Conservation (phyloP, 2,797 vertebrate species). For the Schizopygopsis malacanthus region DNA sequence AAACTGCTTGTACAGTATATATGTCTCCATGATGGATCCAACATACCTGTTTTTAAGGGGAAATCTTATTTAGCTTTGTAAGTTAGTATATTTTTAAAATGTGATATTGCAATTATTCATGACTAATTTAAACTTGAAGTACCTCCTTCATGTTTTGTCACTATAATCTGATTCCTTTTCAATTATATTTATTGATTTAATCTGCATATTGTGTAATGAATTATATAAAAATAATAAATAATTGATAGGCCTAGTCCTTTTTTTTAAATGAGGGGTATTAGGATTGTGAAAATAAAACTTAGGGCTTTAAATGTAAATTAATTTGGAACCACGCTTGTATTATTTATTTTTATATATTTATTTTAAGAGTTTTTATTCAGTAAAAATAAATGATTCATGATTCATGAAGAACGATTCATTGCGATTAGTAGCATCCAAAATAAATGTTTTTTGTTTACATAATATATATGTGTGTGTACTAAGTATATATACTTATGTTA, state of each 20-base stretch:
- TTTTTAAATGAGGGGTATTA: not conserved
- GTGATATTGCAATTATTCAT: not conserved
- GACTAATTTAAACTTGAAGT: not conserved
- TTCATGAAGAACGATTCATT: too few relatives aligned
- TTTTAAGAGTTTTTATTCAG: not conserved
- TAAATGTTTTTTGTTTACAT: too few relatives aligned
- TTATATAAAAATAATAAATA: not conserved
- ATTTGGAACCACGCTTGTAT: not conserved
- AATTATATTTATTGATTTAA: not conserved
- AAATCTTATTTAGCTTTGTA: not conserved
- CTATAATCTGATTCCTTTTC: not conserved
- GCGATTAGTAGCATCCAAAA: too few relatives aligned
- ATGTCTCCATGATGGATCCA: slow-evolving; percentile 90
- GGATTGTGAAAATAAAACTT: not conserved
- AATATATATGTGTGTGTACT: too few relatives aligned
- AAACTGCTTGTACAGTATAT: slow-evolving; percentile 87
- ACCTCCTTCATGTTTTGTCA: not conserved
- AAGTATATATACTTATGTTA: too few relatives aligned
- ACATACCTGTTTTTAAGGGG: slow-evolving; percentile 80
- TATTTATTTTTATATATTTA: not conserved
- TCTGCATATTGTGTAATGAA: not conserved
- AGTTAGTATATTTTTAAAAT: not conserved
- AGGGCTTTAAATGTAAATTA: not conserved
- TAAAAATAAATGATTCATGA: too few relatives aligned
- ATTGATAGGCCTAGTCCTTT: not conserved